A percentile compares a stretch with the other conserved stretches of the same genome.
phyloP scores from a whole-genome alignment of 2,888 invertebrate genomes.

The Caenorhabditis sp. region DNA sequence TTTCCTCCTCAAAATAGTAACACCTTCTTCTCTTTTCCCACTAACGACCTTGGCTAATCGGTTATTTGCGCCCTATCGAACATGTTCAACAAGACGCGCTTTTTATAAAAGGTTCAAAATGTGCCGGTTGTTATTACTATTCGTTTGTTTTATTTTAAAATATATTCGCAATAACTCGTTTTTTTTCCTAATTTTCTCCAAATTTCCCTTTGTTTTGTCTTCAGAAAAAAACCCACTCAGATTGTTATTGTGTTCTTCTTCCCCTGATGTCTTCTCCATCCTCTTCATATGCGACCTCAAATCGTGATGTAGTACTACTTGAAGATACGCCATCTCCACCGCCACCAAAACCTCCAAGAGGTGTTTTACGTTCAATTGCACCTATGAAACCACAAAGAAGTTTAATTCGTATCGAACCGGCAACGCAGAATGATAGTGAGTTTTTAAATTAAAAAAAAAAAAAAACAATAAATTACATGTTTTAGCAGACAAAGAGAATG shows the following conservation, averaged over 20 bases:
- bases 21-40: too few species aligned
- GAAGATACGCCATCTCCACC: conserved; percentile 33
- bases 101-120: too few species aligned
- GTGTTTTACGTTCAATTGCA: conserved; percentile 25
- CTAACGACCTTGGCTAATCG: too few species aligned
- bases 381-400: conserved; percentile 40
- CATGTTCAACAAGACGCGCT: too few species aligned
- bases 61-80: too few species aligned
- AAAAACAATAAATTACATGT: too few species aligned
- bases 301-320: conserved; percentile 11
- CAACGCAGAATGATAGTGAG: not conserved
- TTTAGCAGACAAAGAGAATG: conserved; percentile 35
- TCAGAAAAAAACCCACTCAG: not conserved
- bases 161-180: not conserved
- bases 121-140: too few species aligned
- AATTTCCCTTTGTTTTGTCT: not conserved
- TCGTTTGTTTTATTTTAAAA: not conserved
- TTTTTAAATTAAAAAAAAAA: not conserved
- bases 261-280: not conserved
- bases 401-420: conserved; percentile 31
- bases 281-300: too few species aligned
- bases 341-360: conserved; percentile 39
- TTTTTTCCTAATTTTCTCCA: not conserved
- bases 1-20: too few species aligned
- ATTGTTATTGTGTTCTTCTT: too few species aligned